A percentile compares a stretch with the other conserved stretches of the same genome.
phyloP scores from a whole-genome alignment of 2,113 vertebrate species.

The Mormyrus iriodes region DNA sequence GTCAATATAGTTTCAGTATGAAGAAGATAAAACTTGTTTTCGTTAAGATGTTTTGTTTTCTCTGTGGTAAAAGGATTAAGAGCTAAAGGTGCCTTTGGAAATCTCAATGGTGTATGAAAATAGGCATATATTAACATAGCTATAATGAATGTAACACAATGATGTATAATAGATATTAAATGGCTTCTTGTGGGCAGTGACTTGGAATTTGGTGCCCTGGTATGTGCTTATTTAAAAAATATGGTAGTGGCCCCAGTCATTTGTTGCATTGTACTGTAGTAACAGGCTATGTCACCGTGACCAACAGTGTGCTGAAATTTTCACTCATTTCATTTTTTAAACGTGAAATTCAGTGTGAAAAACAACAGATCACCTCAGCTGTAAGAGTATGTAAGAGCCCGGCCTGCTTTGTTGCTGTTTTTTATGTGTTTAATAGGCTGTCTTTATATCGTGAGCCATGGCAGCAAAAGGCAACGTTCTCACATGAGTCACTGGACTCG shows the following conservation, averaged over 20 bases:
- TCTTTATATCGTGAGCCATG: no score
- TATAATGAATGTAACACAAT: background rate
- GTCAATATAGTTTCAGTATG: background rate
- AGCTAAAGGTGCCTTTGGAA: background rate
- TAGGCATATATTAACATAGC: background rate
- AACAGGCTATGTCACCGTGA: slow-evolving; percentile 28
- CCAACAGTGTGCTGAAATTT: slow-evolving; percentile 32
- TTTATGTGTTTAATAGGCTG: background rate
- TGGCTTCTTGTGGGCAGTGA: background rate
- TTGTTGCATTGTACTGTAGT: slow-evolving; percentile 13
- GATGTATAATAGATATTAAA: background rate
- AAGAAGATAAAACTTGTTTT: background rate
- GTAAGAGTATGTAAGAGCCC: background rate
- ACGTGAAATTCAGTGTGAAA: slow-evolving; percentile 33
- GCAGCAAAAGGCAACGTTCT: background rate
- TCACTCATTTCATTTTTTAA: slow-evolving; percentile 23
- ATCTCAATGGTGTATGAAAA: background rate
- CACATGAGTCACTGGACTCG: background rate
- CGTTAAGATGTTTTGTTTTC: background rate
- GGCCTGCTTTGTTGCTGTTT: background rate
- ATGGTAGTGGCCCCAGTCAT: background rate
- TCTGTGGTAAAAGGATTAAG: background rate
- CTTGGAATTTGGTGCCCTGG: background rate
- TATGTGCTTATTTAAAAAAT: background rate
- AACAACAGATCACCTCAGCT: background rate